Evolutionary conservation across 1,140 invertebrate species (phyloP).

Genomic region (Danaus plexippus): DNA sequence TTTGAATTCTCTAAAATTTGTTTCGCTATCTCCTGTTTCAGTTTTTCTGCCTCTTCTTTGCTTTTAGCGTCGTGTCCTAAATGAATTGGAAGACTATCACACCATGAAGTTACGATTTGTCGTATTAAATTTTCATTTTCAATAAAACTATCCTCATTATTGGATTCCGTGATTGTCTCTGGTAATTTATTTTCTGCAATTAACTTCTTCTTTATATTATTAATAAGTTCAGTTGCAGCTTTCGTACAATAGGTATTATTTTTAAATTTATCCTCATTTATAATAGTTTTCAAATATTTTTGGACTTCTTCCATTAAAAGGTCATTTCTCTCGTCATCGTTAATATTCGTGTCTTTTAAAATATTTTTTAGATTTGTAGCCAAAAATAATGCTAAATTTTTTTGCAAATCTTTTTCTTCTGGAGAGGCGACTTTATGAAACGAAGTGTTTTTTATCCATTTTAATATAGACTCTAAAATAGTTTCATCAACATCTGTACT

Average conservation of each 20-base stretch:
- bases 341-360: background rate
- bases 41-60: constrained; percentile 3
- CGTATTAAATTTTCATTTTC: too few species aligned
- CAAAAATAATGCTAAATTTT: constrained; percentile 7
- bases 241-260: constrained; percentile 1
- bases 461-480: constrained; percentile 9
- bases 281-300: constrained; percentile 4
- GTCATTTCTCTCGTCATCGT: constrained; percentile 1
- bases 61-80: background rate
- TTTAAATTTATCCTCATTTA: background rate
- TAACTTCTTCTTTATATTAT: constrained; percentile 2
- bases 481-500: constrained; percentile 9
- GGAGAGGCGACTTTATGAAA: background rate
- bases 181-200: too few species aligned
- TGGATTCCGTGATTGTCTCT: too few species aligned
- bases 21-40: background rate
- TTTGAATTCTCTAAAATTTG: background rate
- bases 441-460: constrained; percentile 1
- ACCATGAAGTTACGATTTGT: background rate
- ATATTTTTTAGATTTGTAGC: constrained; percentile 7
- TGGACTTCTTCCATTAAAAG: constrained; percentile 6
- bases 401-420: background rate
- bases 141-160: too few species aligned
- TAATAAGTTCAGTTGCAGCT: constrained; percentile 5
- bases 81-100: constrained; percentile 3